A percentile compares a stretch with the other conserved stretches of the same genome.
These are phyloP conservation scores for Chaenogobius annularis DNA, from an alignment of 2,113 vertebrate species.

Conservation along the genomic window DNA sequence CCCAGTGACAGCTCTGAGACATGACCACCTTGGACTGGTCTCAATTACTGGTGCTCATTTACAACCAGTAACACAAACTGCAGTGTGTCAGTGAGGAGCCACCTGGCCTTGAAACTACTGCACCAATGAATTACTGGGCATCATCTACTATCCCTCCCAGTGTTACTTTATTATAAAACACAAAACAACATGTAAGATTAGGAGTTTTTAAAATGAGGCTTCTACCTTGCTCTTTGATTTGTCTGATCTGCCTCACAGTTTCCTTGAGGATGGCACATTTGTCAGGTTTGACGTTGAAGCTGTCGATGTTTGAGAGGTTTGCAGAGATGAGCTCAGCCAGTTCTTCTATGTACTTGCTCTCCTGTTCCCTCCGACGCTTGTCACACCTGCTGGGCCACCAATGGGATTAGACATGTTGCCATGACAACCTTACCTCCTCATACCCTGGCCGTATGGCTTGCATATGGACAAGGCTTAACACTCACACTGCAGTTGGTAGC, in stretches of 20 bases:
- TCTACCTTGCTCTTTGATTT: conserved; percentile 98
- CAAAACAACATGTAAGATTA: not conserved
- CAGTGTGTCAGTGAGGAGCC: conserved; percentile 31
- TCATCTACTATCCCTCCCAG: conserved; percentile 34
- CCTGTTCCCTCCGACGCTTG: conserved; percentile 95
- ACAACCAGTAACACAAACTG: conserved; percentile 45
- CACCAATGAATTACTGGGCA: conserved; percentile 47
- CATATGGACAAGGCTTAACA: conserved; percentile 19
- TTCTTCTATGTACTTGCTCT: conserved; percentile 98
- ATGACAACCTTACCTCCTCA: conserved; percentile 58
- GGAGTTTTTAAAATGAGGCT: not conserved
- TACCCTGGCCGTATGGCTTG: conserved; percentile 33
- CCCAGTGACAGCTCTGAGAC: conserved; percentile 59
- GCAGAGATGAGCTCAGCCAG: conserved; percentile 98
- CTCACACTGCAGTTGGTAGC: conserved; percentile 10
- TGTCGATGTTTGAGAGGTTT: conserved; percentile 97
- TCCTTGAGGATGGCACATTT: conserved; percentile 99
- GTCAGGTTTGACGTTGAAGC: conserved; percentile 98
- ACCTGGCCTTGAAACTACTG: conserved; percentile 52
- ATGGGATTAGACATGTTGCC: conserved; percentile 64
- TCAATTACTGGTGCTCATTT: conserved; percentile 70
- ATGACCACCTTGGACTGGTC: conserved; percentile 57
- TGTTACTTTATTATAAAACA: conserved; percentile 13
- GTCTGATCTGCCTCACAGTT: conserved; percentile 97
- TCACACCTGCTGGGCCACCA: conserved; percentile 81